Base-by-base conservation (phyloP, 2,797 vertebrate genomes). In the Lithobates sylvaticus region DNA sequence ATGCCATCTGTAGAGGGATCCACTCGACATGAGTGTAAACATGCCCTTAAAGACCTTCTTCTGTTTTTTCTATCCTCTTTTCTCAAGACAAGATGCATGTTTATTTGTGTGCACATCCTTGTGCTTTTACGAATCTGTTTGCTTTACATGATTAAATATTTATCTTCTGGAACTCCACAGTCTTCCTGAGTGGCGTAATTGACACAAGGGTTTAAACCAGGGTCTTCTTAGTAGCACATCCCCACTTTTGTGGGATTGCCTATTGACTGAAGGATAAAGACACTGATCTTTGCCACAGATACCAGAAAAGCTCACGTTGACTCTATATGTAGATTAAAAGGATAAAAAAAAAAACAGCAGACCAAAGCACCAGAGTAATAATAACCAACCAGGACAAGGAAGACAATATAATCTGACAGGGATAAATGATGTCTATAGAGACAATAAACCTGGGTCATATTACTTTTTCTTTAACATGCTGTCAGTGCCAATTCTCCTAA, bases 241-340 rank as follows among this genome's bases (percentile, higher is more conserved):
- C 36, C 87, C 87, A 89, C 90, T 91, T 77, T 86, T 91, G 88
- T 88, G 89, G 81, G 91, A 91, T 93, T 91, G 91, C 74, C 89
- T 88, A 86, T 86, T 89, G 91, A 89, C 90, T 83, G 87, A 79
- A 87, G 61, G 27, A 23, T 0, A 2, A 58, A 87, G 27, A 23
- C 0, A 2, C 71, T 86, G 83, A 88, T 91, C 85, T 89, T 81
- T 90, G 90, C 89, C 89, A 90, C 42, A 34, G 85, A 92, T 89
- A 81, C 89, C 88, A 72, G 77, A 89, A 91, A 90, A 61, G 80
- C 86, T 78, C 79, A 83, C 85, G 89, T 3, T 47, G 82, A 89
- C 88, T n/a, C 89, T 78, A 78, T 83, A 87, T 21, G 77, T 16
- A 82, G 89, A 90, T 88, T 90, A 36, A 58, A 71, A 83, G 75